Base-by-base conservation (phyloP, 2,797 vertebrate species). In the Huso huso region DNA sequence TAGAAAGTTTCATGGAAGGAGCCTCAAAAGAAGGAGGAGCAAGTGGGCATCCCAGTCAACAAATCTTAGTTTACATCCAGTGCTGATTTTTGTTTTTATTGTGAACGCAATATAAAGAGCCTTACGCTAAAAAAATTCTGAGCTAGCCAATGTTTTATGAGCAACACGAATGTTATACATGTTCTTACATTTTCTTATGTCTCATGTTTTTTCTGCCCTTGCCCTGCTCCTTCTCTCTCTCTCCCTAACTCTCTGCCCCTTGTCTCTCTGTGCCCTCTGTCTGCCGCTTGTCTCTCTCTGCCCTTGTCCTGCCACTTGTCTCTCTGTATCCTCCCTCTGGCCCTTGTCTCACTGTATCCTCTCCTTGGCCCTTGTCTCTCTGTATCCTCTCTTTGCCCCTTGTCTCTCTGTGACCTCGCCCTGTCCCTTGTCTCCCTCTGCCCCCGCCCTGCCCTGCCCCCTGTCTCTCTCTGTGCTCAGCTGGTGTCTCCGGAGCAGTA, bases 401-500 rank as follows among this genome's bases (percentile, higher is more conserved):
- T 48, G 23, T 6, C 13, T 0, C 60, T 7, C 4, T 62, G 8
- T 10, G 1, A 8, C 7, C 10, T 12, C 1, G 15, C 10, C 49
- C 49, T n/a, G 0, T 0, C 6, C 11, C 52, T 1, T 1, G 51
- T 7, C 4, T 62, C 10, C 6, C 10, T 12, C 0, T 37, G 23
- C 11, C 1, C 6, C 10, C 49, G 1, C 1, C 50, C 12, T n/a
- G 59, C 57, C 6, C 2, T 65, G 23, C 62, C n/a, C 4, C 11
- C 0, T 37, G 49, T 58, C 63, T 11, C 0, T 64, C 12, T 23
- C 15, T 67, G 10, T 69, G 51, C 60, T 49, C 81, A 95, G 93
- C 73, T 95, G 83, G 89, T 95, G 71, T 78, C 90, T 0, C 71
- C 66, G 0, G 91, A 91, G 4, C 91, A 94, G 73, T 93, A 94